Conservation (phyloP, 2,888 invertebrate species). For the Scrobipalpa atriplicella region DNA sequence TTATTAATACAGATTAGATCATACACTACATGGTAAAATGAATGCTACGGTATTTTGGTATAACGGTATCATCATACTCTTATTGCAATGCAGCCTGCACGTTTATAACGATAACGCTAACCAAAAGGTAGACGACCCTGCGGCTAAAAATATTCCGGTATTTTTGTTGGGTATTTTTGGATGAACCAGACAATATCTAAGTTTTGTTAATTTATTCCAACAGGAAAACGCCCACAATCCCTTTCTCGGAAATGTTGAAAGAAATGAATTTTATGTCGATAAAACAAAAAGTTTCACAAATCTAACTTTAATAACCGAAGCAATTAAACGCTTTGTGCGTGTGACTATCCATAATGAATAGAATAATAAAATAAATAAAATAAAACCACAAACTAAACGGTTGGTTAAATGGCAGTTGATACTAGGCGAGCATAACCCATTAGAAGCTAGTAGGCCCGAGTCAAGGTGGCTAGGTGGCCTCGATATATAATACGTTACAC, state of each 20-base stretch:
- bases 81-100: background rate
- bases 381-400: slow-evolving; percentile 21
- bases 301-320: too few relatives aligned
- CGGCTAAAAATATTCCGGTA: background rate
- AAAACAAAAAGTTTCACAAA: too few relatives aligned
- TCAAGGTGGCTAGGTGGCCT: slow-evolving; percentile 53
- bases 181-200: background rate
- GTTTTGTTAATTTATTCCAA: background rate
- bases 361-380: slow-evolving; percentile 3
- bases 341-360: background rate
- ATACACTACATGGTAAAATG: too few relatives aligned
- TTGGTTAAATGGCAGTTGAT: slow-evolving; percentile 36
- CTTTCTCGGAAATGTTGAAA: too few relatives aligned
- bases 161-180: background rate
- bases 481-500: slow-evolving; percentile 45
- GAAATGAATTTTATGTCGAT: too few relatives aligned
- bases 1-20: too few relatives aligned
- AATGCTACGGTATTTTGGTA: too few relatives aligned
- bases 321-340: background rate
- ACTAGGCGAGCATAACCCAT: slow-evolving; percentile 40
- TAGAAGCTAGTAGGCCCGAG: slow-evolving; percentile 46
- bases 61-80: background rate
- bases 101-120: too few relatives aligned
- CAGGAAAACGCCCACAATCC: background rate
- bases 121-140: slow-evolving; percentile 7